A percentile compares a stretch with the other conserved stretches of the same genome.
Evolutionary conservation across 2,113 vertebrate species (phyloP).

Genomic region (Zapus hudsonius): DNA sequence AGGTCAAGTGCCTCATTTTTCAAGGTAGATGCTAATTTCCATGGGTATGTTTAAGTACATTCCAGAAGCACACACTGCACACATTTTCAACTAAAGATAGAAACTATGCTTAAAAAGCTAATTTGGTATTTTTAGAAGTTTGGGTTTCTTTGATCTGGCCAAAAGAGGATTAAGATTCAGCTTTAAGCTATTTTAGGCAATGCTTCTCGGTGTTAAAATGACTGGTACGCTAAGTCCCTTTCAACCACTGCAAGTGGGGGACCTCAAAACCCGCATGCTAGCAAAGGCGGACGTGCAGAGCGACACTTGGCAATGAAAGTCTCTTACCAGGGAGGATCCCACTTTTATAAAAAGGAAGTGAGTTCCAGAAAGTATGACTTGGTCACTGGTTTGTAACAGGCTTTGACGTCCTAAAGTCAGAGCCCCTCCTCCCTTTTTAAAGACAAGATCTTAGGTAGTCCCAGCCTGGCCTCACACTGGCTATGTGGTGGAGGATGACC

Average conservation of each 20-base stretch:
- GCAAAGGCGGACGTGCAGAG: neutral
- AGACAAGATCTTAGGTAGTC: neutral
- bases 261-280: neutral
- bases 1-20: constrained; percentile 34
- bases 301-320: neutral
- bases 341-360: neutral
- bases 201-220: constrained; percentile 55
- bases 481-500: neutral
- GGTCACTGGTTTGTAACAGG: neutral
- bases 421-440: neutral
- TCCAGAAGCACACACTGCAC: constrained; percentile 65
- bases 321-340: neutral
- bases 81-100: constrained; percentile 77
- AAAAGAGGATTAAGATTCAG: constrained; percentile 78
- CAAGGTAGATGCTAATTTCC: constrained; percentile 58
- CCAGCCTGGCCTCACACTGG: neutral
- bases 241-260: neutral
- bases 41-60: constrained; percentile 51
- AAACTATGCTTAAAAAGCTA: constrained; percentile 77
- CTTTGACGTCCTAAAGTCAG: neutral
- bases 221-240: constrained; percentile 47
- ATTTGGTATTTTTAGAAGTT: constrained; percentile 80
- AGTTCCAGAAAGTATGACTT: neutral
- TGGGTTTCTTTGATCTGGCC: constrained; percentile 80
- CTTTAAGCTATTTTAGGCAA: constrained; percentile 72